Evolutionary conservation across 2,113 vertebrate species (phyloP).

Genomic region (Notothenia rossii): DNA sequence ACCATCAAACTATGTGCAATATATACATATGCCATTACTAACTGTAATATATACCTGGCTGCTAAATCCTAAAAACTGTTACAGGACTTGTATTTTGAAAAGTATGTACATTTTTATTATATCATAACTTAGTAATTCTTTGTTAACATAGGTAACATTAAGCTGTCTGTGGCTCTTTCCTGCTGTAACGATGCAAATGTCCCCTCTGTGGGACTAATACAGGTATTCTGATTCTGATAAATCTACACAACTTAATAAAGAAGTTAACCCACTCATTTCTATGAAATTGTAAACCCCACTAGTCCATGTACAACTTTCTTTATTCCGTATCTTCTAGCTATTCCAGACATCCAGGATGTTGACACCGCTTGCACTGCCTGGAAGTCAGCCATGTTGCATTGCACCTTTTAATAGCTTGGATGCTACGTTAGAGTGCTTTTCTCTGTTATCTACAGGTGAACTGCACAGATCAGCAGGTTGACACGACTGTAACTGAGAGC

Average conservation of each 20-base stretch:
- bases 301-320: not conserved
- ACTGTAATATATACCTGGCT: too few relatives aligned
- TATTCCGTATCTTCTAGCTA: not conserved
- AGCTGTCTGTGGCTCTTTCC: too few relatives aligned
- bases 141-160: too few relatives aligned
- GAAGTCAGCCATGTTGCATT: constrained; percentile 44
- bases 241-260: not conserved
- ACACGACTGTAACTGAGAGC: not conserved
- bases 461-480: constrained; percentile 69
- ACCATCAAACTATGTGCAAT: too few relatives aligned
- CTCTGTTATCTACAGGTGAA: constrained; percentile 58
- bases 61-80: too few relatives aligned
- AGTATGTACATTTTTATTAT: too few relatives aligned
- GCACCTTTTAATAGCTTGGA: constrained; percentile 83
- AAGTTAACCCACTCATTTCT: not conserved
- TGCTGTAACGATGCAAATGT: too few relatives aligned
- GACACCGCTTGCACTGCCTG: not conserved
- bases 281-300: not conserved
- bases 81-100: too few relatives aligned
- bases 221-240: too few relatives aligned
- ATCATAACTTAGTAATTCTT: too few relatives aligned
- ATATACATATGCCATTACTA: too few relatives aligned
- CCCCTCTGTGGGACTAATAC: too few relatives aligned
- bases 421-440: constrained; percentile 47
- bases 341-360: constrained; percentile 5